Base-by-base conservation (phyloP, 2,113 vertebrate species). In the Rhea americana region DNA sequence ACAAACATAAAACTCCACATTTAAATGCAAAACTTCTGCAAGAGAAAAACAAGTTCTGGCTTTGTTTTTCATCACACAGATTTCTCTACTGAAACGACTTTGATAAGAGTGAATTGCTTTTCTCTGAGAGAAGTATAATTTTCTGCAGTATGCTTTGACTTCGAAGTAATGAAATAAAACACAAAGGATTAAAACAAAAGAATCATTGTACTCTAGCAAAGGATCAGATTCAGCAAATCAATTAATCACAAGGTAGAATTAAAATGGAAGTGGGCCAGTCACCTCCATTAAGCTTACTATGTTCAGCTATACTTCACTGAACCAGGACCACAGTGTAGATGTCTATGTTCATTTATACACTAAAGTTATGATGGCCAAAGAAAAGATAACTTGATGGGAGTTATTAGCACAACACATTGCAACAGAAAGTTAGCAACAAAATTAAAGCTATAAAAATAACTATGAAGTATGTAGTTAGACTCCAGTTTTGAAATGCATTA, bases 71-170 rank as follows among this genome's bases (percentile, higher is more conserved):
- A 78, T 82, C 68, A 86, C 61, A 78, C 62, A 65, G 43, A 68
- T 78, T 92, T 93, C 90, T 86, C 58, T 84, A 26, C 62, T 78
- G 43, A 92, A 96, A 96, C 22, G 1, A 43, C 47, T 93, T 91
- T 78, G 65, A 55, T 68, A 86, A 78, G 22, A 90, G 11, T 55
- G 56, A 95, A 80, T 81, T 82, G 47, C 14, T 90, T 90, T 93
- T 61, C 73, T 93, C 50, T 68, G 66, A 58, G 16, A 20, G 47
- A 79, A 86, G 53, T 26, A 76, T 51, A 56, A 61, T 90, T 95
- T 95, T 75, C 51, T 90, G 11, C 20, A 39, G 5, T 68, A 56
- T 68, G 16, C 12, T 88, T 90, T 91, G 47, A 48, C 7, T 84
- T 59, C 26, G 10, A 90, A 91, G 90, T 51, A 13, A 5, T 47